Evolutionary conservation across 2,888 invertebrate species (phyloP), one percentile per base, ranked within the genome.

Genomic region (Drosophila colorata): DNA sequence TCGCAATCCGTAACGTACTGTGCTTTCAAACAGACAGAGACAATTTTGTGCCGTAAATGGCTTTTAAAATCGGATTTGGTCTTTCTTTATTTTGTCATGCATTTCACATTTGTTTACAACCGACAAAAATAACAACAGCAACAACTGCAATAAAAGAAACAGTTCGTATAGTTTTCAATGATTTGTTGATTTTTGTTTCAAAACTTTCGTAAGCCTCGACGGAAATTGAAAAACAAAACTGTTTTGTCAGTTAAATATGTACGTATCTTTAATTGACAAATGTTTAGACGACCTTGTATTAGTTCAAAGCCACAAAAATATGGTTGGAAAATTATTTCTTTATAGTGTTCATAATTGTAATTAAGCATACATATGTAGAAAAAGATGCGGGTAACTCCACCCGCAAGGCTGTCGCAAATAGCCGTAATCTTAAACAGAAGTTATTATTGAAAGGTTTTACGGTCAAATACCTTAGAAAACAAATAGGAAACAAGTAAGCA

Each of bases 1-100:
- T 64, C 72, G 63, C 68, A 63, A 77, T 77, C 59, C 78, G 78
- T 60, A 77, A 77, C 78, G 78, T 63, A 77, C 55, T 23, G 16
- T 58, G 76, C 71, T 71, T 71, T 63, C 51, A 40, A 65, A 64
- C 33, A 61, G 46, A 64, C 47, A 63, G 40, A 47, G 58, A 51
- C 68, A 57, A 55, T 74, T 64, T 70, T 44, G 51, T 48, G 51
- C 63, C 63, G 57, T 59, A 65, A 79, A 83, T 77, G 63, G 64
- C 53, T 63, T 78, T 80, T 72, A 69, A 68, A 77, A 56, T 74
- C 64, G 61, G 58, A 70, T 70, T 65, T 51, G 63, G 55, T 63
- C 60, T 78, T 80, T 76, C 77, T 70, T 58, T 57, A 35, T 56
- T 47, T 69, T 74, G 66, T 67, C 61, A 58, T 70, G 51, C 71